Evolutionary conservation across 1,140 invertebrate species (phyloP), one percentile per base, ranked within the genome.

Genomic region (Saccostrea echinata): DNA sequence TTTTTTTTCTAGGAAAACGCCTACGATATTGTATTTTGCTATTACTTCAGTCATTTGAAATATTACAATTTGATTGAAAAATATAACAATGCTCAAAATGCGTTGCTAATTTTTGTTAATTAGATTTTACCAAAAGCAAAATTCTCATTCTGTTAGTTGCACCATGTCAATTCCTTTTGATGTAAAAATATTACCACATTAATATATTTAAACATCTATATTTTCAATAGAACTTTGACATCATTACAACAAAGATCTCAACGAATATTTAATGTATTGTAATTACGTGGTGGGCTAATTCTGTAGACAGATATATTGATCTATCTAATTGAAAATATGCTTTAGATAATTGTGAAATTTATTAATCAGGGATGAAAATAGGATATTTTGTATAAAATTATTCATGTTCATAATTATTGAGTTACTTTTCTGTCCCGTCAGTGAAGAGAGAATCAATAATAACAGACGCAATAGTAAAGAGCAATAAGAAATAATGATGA

Each of bases 281-380:
- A 13, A 30, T 76, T 76, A 33, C 24, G 30, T 76, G 30, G 68
- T 30, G 55, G 33, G 30, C 33, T 76, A 16, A 27, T 61, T 61
- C 68, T 76, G 3, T 76, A 9, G 11, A 33, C 13, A 27, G 30
- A 27, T 16, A 30, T 76, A 76, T 30, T 76, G 68, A 76, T 71
- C 24, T 27, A 61, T 71, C n/a, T 71, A 71, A 71, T 71, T 71
- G 64, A 30, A 30, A 71, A 71, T 27, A 71, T 71, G n/a, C 64
- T 71, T 71, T 24, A 30, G 27, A 30, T 30, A 27, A 61, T 61
- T 61, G 24, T 71, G 64, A 24, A 71, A 30, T 71, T 71, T 24
- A 71, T 71, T 24, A 71, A 30, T 71, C 24, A 12, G n/a, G 55
- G 24, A 30, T 13, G 24, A 71, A 71, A 24, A 71, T 27, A 11